Conservation (phyloP, 2,888 invertebrate species). For the Epinotia nisella region DNA sequence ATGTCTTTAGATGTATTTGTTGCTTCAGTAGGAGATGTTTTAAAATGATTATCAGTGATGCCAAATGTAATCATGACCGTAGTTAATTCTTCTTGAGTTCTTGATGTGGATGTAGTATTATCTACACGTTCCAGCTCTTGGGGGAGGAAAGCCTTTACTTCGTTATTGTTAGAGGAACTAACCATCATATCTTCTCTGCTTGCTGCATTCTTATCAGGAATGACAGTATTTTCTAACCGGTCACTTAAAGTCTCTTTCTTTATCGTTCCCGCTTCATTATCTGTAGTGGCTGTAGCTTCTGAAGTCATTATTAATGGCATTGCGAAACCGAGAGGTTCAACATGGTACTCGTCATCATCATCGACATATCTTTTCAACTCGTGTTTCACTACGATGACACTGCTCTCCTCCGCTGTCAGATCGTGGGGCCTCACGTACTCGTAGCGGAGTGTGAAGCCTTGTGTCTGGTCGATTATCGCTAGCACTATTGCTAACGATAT, state of each 20-base stretch:
- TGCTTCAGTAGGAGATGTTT: not conserved
- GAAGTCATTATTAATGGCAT: constrained; percentile 4
- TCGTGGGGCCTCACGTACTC: constrained; percentile 51
- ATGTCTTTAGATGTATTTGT: not conserved
- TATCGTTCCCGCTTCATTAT: not conserved
- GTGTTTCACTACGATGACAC: constrained; percentile 56
- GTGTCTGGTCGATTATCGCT: constrained; percentile 58
- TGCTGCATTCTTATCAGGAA: not conserved
- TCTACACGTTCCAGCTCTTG: not conserved
- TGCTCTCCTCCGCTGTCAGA: constrained; percentile 57
- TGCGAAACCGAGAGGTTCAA: constrained; percentile 10
- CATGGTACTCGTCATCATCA: constrained; percentile 14
- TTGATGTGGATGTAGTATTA: not conserved
- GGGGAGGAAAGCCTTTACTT: not conserved
- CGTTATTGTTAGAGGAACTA: not conserved
- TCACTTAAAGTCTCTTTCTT: not conserved
- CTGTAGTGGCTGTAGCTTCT: not conserved
- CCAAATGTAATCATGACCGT: not conserved
- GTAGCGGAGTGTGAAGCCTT: constrained; percentile 61
- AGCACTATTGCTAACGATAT: constrained; percentile 63
- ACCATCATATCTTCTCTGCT: not conserved
- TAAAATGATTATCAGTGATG: not conserved
- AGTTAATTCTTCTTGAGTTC: not conserved
- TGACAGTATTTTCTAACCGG: not conserved
- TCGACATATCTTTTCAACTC: constrained; percentile 52